Evolutionary conservation across 1,140 invertebrate genomes (phyloP).

Genomic region (Zaprionus inermis): DNA sequence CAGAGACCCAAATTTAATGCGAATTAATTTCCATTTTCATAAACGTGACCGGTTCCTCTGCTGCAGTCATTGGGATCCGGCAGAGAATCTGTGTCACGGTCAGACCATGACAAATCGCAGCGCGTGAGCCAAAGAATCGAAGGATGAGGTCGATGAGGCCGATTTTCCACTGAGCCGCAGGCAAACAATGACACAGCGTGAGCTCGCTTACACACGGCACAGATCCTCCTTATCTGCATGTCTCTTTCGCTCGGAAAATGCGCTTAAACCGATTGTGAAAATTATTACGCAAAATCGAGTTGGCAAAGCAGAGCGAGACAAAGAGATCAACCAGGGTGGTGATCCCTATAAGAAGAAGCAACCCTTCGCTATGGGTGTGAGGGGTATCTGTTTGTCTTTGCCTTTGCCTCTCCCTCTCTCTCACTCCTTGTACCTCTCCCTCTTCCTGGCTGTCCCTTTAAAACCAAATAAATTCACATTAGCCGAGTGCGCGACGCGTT

Average conservation of each 20-base stretch:
- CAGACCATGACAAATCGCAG: constrained; percentile 73
- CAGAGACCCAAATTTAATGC: constrained; percentile 64
- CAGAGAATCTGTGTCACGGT: constrained; percentile 72
- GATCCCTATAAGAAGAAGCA: neutral
- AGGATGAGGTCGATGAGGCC: neutral
- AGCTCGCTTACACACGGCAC: constrained; percentile 22
- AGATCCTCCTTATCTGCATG: constrained; percentile 2
- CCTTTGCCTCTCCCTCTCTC: neutral
- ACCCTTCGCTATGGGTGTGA: constrained; percentile 21
- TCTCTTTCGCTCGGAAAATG: constrained; percentile 31
- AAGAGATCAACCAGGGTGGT: neutral
- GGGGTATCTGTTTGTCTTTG: neutral
- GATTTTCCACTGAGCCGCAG: constrained; percentile 48
- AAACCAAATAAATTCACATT: constrained; percentile 66
- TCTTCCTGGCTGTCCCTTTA: constrained; percentile 3
- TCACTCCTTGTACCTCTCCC: too few species aligned
- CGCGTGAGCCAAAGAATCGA: constrained; percentile 72
- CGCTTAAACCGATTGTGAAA: constrained; percentile 65
- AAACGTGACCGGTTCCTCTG: constrained; percentile 43
- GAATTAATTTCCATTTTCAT: constrained; percentile 69
- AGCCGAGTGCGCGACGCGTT: constrained; percentile 54
- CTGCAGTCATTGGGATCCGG: neutral
- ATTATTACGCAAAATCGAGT: constrained; percentile 79
- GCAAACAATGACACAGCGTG: constrained; percentile 68
- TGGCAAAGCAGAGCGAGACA: constrained; percentile 34